A percentile compares a stretch with the other conserved stretches of the same genome.
Evolutionary conservation across 2,113 vertebrate genomes (phyloP).

Genomic region (Phainopepla nitens): DNA sequence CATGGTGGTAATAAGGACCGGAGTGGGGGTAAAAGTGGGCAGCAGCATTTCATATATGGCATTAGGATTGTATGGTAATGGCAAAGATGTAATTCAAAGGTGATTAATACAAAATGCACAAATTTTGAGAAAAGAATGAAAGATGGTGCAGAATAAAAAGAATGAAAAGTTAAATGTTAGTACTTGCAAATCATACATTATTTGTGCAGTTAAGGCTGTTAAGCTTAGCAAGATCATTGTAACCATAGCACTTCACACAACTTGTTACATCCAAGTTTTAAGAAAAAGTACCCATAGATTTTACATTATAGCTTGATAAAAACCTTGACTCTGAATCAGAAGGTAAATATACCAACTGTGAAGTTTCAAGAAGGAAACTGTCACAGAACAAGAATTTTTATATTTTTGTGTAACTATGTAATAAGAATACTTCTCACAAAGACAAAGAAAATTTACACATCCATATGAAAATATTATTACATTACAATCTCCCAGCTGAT

Average conservation of each 20-base stretch:
- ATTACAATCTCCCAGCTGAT: not conserved
- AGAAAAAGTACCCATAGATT: conserved; percentile 50
- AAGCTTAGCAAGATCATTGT: conserved; percentile 28
- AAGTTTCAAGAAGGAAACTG: not conserved
- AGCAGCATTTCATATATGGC: conserved; percentile 69
- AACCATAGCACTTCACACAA: not conserved
- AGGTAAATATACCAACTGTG: not conserved
- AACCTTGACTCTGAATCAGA: not conserved
- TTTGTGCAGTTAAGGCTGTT: conserved; percentile 73
- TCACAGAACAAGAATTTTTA: not conserved
- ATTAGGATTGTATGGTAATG: conserved; percentile 65
- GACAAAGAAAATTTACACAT: not conserved
- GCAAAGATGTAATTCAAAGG: conserved; percentile 60
- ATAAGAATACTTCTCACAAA: not conserved
- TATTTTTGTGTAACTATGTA: not conserved
- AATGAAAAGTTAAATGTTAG: conserved; percentile 80
- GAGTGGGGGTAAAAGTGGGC: conserved; percentile 41
- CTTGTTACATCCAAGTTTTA: not conserved
- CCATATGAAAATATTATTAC: not conserved
- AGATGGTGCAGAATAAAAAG: conserved; percentile 76
- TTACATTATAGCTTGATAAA: not conserved
- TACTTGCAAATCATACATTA: conserved; percentile 69
- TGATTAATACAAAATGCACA: conserved; percentile 64
- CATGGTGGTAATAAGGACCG: conserved; percentile 48
- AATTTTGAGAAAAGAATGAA: conserved; percentile 64